These are phyloP conservation scores for Hestina assimilis DNA, from an alignment of 1,140 invertebrate genomes.

Conservation along the genomic window DNA sequence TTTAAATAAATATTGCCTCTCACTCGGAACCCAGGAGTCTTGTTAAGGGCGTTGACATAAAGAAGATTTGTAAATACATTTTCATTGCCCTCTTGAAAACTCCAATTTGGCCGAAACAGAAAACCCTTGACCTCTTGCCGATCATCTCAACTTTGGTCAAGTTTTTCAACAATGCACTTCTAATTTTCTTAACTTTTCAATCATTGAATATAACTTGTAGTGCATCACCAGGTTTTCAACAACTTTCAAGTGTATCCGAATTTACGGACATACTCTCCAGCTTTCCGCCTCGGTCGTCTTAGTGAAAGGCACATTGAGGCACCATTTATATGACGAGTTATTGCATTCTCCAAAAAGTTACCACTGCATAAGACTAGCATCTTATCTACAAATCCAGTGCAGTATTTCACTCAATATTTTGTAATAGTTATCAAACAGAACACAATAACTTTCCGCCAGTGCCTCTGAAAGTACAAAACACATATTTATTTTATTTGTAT, in stretches of 20 bases:
- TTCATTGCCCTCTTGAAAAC: conserved; percentile 63
- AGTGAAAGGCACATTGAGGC: conserved; percentile 78
- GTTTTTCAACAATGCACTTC: conserved; percentile 76
- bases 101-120: conserved; percentile 76
- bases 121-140: conserved; percentile 74
- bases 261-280: conserved; percentile 75
- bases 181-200: conserved; percentile 35
- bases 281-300: conserved; percentile 73
- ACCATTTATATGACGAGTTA: conserved; percentile 78
- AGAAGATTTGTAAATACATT: conserved; percentile 37
- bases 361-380: conserved; percentile 59
- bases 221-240: conserved; percentile 77
- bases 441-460: conserved; percentile 84
- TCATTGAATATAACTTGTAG: conserved; percentile 45
- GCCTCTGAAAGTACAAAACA: conserved; percentile 85
- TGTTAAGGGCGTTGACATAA: conserved; percentile 52
- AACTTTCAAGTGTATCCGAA: conserved; percentile 74
- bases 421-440: conserved; percentile 71
- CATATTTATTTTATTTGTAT: conserved; percentile 40
- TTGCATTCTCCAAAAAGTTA: conserved; percentile 75
- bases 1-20: conserved; percentile 67
- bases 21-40: conserved; percentile 76
- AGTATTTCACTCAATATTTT: conserved; percentile 61
- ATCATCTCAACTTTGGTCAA: conserved; percentile 69
- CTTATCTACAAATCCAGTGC: conserved; percentile 69